A percentile compares a stretch with the other conserved stretches of the same genome.
Evolutionary conservation across 2,797 vertebrate species (phyloP).

Genomic region (Melanogrammus aeglefinus): DNA sequence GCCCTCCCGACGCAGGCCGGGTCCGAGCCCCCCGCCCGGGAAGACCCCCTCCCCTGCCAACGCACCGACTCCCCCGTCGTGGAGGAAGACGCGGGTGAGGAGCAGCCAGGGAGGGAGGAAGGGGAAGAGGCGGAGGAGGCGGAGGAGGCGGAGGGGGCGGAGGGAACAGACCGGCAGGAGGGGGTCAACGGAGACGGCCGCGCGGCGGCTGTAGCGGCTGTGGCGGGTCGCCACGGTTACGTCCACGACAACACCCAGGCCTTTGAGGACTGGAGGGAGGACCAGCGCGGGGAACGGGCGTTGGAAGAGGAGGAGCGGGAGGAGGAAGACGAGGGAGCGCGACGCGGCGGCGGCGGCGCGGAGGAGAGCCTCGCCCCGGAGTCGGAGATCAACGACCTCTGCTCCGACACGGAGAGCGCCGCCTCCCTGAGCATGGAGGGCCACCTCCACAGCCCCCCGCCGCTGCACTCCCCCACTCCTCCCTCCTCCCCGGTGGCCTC

Average conservation of each 20-base stretch:
- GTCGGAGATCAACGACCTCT: slow-evolving; percentile 60
- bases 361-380: slow-evolving; percentile 48
- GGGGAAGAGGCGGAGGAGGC: slow-evolving; percentile 18
- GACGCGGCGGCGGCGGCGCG: not conserved
- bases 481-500: slow-evolving; percentile 64
- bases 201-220: not conserved
- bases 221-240: not conserved
- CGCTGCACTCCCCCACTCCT: slow-evolving; percentile 64
- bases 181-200: slow-evolving; percentile 18
- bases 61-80: slow-evolving; percentile 16
- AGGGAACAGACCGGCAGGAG: slow-evolving; percentile 20
- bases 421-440: slow-evolving; percentile 73
- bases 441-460: slow-evolving; percentile 69
- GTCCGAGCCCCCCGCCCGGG: slow-evolving; percentile 2
- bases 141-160: slow-evolving; percentile 8
- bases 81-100: slow-evolving; percentile 32
- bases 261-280: slow-evolving; percentile 14
- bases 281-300: not conserved
- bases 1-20: slow-evolving; percentile 40
- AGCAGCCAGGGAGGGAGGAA: slow-evolving; percentile 26
- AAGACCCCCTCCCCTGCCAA: slow-evolving; percentile 3
- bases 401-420: slow-evolving; percentile 67
- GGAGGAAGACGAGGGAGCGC: slow-evolving; percentile 31
- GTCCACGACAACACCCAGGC: slow-evolving; percentile 19
- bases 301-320: slow-evolving; percentile 24